These are phyloP conservation scores for Callipepla squamata DNA, from an alignment of 2,113 vertebrate genomes.

Conservation along the genomic window DNA sequence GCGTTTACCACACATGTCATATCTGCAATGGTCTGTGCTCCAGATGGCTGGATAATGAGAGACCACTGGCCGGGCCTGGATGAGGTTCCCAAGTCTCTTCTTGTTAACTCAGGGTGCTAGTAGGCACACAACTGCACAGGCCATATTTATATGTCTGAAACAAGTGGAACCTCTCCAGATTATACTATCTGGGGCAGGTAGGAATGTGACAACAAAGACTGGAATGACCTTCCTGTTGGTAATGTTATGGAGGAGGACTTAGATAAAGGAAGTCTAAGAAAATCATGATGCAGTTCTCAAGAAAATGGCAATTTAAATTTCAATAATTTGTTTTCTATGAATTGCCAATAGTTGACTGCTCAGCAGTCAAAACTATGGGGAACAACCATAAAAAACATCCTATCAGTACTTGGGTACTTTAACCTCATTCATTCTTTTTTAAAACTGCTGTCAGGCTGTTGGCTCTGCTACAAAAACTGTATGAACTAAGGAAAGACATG, in stretches of 20 bases:
- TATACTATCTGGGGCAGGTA: background rate
- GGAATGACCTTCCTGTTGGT: background rate
- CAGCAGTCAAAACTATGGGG: slow-evolving; percentile 36
- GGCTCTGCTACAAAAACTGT: slow-evolving; percentile 56
- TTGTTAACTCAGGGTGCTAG: background rate
- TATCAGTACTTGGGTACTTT: slow-evolving; percentile 48
- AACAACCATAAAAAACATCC: background rate
- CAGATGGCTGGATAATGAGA: slow-evolving; percentile 63
- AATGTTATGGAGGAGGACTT: background rate
- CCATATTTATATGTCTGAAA: background rate
- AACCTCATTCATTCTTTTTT: slow-evolving; percentile 49
- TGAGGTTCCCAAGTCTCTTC: slow-evolving; percentile 28
- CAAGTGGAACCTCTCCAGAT: background rate
- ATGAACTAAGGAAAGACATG: slow-evolving; percentile 61
- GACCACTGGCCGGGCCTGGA: slow-evolving; percentile 49
- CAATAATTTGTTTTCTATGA: background rate
- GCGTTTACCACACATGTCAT: slow-evolving; percentile 55
- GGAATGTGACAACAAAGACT: background rate
- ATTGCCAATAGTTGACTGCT: slow-evolving; percentile 15
- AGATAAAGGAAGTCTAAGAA: background rate
- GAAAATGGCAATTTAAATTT: background rate
- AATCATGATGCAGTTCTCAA: background rate
- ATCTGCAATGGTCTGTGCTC: slow-evolving; percentile 49
- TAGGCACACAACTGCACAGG: background rate
- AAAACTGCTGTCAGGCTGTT: slow-evolving; percentile 61